These are phyloP conservation scores for Platyrinchus mystaceus DNA, from an alignment of 2,797 vertebrate species.

Conservation along the genomic window DNA sequence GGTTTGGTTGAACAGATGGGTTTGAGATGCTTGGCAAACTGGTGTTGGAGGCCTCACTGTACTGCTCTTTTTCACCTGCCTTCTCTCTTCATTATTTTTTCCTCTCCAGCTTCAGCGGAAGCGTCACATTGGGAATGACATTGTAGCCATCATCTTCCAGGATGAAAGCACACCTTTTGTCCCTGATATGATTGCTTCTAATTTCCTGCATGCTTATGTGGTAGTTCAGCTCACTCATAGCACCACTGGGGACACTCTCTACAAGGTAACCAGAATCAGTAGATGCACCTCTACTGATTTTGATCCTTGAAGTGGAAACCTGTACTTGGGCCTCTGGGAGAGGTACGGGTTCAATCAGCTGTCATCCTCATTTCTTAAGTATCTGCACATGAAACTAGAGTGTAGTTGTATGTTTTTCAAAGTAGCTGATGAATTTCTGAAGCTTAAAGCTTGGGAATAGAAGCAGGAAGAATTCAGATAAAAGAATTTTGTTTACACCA, in stretches of 20 bases:
- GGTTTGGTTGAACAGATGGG: neutral
- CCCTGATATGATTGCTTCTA: slow-evolving; percentile 88
- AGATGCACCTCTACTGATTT: neutral
- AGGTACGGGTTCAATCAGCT: neutral
- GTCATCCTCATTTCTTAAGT: neutral
- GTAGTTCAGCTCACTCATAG: slow-evolving; percentile 76
- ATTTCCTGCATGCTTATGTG: slow-evolving; percentile 91
- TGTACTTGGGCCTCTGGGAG: neutral
- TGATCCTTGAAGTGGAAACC: neutral
- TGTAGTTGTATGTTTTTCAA: neutral
- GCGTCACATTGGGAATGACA: slow-evolving; percentile 93
- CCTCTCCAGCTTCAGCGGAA: slow-evolving; percentile 87
- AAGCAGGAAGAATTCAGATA: neutral
- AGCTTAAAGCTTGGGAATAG: neutral
- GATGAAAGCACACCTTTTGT: slow-evolving; percentile 88
- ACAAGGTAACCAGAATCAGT: slow-evolving; percentile 60
- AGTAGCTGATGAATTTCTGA: neutral
- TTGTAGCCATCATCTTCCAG: slow-evolving; percentile 90
- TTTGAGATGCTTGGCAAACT: neutral
- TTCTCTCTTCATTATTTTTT: neutral
- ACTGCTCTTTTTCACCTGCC: neutral
- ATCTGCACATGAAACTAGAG: neutral
- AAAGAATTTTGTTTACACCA: rapidly evolving
- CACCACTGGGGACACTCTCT: slow-evolving; percentile 57
- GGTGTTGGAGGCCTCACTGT: neutral